phyloP scores from a whole-genome alignment of 23 tunicate genomes.

The Ciona savignyi region DNA sequence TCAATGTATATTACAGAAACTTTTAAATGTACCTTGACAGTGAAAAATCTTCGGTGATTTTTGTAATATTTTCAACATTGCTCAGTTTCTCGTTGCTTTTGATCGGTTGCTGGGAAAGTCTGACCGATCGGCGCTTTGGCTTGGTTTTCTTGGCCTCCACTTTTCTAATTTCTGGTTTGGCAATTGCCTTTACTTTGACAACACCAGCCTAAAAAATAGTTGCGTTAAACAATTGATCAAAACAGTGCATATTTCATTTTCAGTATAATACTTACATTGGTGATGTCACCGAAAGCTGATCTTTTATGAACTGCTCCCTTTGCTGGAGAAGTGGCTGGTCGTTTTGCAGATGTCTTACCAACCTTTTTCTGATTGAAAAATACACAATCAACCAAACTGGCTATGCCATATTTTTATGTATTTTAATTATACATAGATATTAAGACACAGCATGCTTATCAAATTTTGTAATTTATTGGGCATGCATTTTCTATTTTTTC shows the following conservation, averaged over 20 bases:
- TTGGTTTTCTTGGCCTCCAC: background rate
- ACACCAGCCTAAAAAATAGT: background rate
- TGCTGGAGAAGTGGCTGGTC: slow-evolving; percentile 70
- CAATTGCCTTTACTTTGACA: background rate
- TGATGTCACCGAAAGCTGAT: slow-evolving; percentile 80
- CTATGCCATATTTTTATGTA: background rate
- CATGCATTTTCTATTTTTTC: background rate
- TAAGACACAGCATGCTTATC: no score
- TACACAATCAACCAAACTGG: background rate
- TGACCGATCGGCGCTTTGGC: background rate
- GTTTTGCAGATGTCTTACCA: slow-evolving; percentile 25
- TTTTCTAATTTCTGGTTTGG: background rate
- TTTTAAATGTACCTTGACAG: background rate
- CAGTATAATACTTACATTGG: slow-evolving; percentile 38
- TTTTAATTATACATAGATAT: background rate
- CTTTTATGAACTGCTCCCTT: slow-evolving; percentile 51
- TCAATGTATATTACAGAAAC: no score
- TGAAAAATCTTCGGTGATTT: background rate
- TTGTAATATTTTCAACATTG: background rate
- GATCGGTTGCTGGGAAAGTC: background rate
- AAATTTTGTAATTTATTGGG: background rate
- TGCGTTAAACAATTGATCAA: background rate
- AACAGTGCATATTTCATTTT: background rate
- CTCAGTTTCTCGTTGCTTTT: background rate
- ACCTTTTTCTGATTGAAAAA: background rate